Conservation (phyloP, 2,113 vertebrate species). For the Reinhardtius hippoglossoides region DNA sequence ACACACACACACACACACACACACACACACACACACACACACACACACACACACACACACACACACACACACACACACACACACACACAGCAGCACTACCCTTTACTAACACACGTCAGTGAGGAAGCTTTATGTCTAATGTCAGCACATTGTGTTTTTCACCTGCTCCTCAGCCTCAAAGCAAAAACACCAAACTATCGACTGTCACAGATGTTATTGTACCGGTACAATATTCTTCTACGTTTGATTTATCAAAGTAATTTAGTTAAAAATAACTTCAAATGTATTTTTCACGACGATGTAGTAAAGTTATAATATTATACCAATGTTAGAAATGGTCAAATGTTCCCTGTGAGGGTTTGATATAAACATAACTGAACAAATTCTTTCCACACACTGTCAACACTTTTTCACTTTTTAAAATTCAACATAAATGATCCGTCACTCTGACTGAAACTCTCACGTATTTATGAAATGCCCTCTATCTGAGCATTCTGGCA, state of each 20-base stretch:
- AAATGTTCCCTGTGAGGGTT: background rate
- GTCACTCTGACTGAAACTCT: background rate
- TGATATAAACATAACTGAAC: conserved; percentile 3
- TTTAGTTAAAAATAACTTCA: no score
- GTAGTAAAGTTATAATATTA: no score
- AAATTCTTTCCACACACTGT: conserved; percentile 2
- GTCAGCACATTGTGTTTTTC: conserved; percentile 27
- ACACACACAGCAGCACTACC: conserved; percentile 30
- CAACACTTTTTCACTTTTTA: background rate
- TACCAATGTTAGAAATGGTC: background rate
- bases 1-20: background rate
- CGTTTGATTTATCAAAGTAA: no score
- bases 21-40: no score
- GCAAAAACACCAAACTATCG: background rate
- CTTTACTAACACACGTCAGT: conserved; percentile 11
- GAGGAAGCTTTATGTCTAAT: conserved; percentile 1
- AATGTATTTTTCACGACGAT: no score
- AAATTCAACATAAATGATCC: background rate
- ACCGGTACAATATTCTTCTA: conserved; percentile 8
- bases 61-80: background rate
- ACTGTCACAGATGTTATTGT: conserved; percentile 17
- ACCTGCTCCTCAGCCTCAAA: conserved; percentile 5
- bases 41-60: background rate
- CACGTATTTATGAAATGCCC: background rate
- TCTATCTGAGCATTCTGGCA: background rate